Evolutionary conservation across 2,888 invertebrate genomes (phyloP).

Genomic region (Nomada flava): DNA sequence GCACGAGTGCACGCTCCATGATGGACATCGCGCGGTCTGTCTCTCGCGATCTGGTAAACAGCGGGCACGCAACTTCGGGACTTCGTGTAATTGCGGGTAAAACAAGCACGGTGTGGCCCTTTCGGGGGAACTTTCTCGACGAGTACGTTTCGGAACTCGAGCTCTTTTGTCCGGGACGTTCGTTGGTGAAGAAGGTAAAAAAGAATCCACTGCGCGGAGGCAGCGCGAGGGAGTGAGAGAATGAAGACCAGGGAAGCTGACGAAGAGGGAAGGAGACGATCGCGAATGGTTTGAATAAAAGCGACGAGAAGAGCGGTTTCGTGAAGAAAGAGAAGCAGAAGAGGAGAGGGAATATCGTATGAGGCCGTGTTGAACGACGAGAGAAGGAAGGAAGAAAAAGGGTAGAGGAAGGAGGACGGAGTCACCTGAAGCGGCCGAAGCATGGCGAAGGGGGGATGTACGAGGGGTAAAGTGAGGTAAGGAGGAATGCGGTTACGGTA

Average conservation of each 20-base stretch:
- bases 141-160: constrained; percentile 53
- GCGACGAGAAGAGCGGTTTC: constrained; percentile 39
- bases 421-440: constrained; percentile 45
- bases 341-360: background rate
- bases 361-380: constrained; percentile 7
- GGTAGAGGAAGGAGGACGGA: constrained; percentile 23
- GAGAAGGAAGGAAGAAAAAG: constrained; percentile 33
- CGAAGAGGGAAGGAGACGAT: constrained; percentile 41
- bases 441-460: constrained; percentile 44
- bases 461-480: constrained; percentile 66
- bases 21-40: constrained; percentile 21
- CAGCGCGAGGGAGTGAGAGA: constrained; percentile 10
- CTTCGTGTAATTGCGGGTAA: constrained; percentile 64
- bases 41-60: constrained; percentile 57
- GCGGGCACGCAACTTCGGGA: constrained; percentile 38
- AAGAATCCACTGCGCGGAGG: constrained; percentile 22
- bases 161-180: constrained; percentile 57
- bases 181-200: constrained; percentile 19
- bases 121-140: constrained; percentile 28
- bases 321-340: constrained; percentile 23
- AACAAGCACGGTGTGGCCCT: constrained; percentile 47
- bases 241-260: constrained; percentile 18
- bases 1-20: constrained; percentile 3
- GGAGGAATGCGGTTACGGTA: constrained; percentile 81
- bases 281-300: constrained; percentile 55